These are phyloP conservation scores for Osedax frankpressi DNA, from an alignment of 2,888 invertebrate species.

Conservation along the genomic window DNA sequence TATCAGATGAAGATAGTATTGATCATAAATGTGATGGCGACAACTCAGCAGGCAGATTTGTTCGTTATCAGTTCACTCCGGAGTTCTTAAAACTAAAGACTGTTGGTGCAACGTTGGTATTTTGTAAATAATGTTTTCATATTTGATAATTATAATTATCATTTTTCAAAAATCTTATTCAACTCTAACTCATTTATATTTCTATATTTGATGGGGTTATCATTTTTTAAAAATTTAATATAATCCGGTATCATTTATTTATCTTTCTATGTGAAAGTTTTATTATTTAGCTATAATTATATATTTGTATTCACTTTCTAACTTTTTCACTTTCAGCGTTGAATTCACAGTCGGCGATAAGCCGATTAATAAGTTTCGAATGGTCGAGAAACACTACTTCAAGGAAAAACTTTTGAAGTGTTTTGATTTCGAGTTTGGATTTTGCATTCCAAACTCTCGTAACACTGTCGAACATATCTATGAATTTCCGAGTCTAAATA, in stretches of 20 bases:
- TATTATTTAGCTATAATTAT: no score
- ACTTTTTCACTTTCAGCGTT: constrained; percentile 48
- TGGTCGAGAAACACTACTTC: constrained; percentile 96
- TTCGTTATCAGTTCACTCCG: constrained; percentile 96
- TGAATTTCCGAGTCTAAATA: constrained; percentile 79
- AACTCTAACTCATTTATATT: not conserved
- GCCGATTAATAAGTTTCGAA: constrained; percentile 82
- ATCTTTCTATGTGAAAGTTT: no score
- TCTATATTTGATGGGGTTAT: not conserved
- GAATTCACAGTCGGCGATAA: constrained; percentile 87
- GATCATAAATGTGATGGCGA: constrained; percentile 36
- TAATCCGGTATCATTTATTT: no score
- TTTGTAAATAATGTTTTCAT: not conserved
- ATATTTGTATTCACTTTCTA: no score
- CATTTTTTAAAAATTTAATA: no score
- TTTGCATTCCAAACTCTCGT: constrained; percentile 90
- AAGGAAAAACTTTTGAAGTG: constrained; percentile 81
- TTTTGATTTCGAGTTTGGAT: constrained; percentile 98
- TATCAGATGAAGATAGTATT: constrained; percentile 32
- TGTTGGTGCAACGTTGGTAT: constrained; percentile 79
- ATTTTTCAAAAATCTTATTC: not conserved
- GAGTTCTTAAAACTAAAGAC: constrained; percentile 88
- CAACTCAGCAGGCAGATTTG: constrained; percentile 78
- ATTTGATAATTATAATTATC: no score
- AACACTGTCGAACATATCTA: constrained; percentile 99